Base-by-base conservation (phyloP, 2,888 invertebrate genomes). In the Polyommatus icarus region DNA sequence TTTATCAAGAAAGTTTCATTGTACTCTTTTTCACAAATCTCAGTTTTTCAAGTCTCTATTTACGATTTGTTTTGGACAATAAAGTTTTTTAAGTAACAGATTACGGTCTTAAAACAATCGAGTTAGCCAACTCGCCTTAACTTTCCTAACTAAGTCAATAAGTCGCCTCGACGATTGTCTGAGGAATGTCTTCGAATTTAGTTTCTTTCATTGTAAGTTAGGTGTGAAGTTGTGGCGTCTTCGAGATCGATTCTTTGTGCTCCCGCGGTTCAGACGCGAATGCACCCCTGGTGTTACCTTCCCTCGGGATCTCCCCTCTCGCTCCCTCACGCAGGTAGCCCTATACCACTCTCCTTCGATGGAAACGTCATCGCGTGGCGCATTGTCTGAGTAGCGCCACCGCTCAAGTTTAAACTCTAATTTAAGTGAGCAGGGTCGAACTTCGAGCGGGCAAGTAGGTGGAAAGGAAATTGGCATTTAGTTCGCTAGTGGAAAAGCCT, bases 281-380 rank as follows among this genome's bases (percentile, higher is more conserved):
- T 93, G 93, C 92, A 91, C 91, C 93, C 92, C 87, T 87, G 84
- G 85, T 82, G 81, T 85, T 86, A 85, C 86, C 86, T 88, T 88
- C 91, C 89, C 89, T 88, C 79, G 82, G 82, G 81, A 83, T 83
- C 80, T 76, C 5, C 71, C 81, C 15, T 89, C 92, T 86, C 90
- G 83, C 81, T 91, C 86, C 77, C 84, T 83, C 89, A 76, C 81
- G 32, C 54, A 78, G 76, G 71, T 80, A 80, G 80, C 78, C 78
- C 79, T 85, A 85, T 84, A 78, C 80, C 84, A 80, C 76, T 90
- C 89, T 84, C 88, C 84, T 84, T 88, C 85, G 83, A 81, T 89
- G 86, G 89, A 92, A 93, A 93, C 94, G 93, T 93, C 93, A 93
- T 90, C 90, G 93, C 92, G 91, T 91, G 89, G 92, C 92, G 93